Evolutionary conservation across 2,888 invertebrate genomes (phyloP).

Genomic region (Polyommatus iphigenia): DNA sequence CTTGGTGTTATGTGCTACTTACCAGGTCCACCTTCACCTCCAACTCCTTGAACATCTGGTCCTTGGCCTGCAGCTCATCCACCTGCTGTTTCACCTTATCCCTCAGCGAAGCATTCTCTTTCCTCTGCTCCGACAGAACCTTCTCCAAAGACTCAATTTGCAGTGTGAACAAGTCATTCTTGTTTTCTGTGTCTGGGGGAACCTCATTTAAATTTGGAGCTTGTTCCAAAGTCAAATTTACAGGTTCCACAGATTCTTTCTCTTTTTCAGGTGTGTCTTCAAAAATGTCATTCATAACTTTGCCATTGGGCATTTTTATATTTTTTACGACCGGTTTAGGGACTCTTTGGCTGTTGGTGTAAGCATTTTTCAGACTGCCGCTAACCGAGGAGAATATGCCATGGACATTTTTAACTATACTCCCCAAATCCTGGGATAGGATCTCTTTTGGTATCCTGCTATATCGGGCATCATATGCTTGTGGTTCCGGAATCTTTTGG

Average conservation of each 20-base stretch:
- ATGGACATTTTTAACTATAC: conserved; percentile 74
- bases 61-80: conserved; percentile 64
- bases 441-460: conserved; percentile 65
- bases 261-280: conserved; percentile 50
- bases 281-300: conserved; percentile 71
- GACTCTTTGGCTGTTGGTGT: conserved; percentile 58
- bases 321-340: conserved; percentile 54
- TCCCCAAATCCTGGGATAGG: conserved; percentile 67
- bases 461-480: conserved; percentile 51
- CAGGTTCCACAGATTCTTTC: conserved; percentile 36
- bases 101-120: conserved; percentile 58
- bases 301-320: conserved; percentile 58
- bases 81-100: conserved; percentile 63
- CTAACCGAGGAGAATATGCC: conserved; percentile 74
- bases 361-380: conserved; percentile 71
- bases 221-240: conserved; percentile 28
- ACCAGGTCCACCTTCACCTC: conserved; percentile 77
- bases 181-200: conserved; percentile 43
- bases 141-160: conserved; percentile 67
- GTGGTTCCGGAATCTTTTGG: conserved; percentile 55
- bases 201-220: conserved; percentile 1
- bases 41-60: conserved; percentile 66
- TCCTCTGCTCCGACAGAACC: conserved; percentile 62
- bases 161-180: conserved; percentile 54
- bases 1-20: neutral